Percentiles rank a stretch among this genome's conserved stretches.
Evolutionary conservation across 1,140 invertebrate species (phyloP).

Genomic region (Drosophila nannoptera): DNA sequence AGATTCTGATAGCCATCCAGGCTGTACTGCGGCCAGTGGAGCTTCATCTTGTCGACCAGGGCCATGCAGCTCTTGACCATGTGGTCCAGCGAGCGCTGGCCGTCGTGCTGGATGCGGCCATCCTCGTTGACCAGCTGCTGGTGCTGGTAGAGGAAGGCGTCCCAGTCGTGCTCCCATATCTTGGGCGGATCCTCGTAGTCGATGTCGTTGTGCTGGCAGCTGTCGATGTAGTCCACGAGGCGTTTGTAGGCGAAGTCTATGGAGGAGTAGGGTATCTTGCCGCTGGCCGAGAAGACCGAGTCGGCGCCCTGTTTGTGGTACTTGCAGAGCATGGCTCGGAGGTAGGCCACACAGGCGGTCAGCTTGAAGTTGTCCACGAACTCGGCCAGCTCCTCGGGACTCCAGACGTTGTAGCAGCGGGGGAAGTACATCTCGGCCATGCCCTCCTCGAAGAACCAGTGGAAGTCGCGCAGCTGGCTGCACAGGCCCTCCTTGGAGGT

Average conservation of each 20-base stretch:
- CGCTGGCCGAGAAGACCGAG: conserved; percentile 81
- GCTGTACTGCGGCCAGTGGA: conserved; percentile 89
- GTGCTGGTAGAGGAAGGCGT: conserved; percentile 89
- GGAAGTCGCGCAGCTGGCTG: conserved; percentile 89
- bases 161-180: conserved; percentile 91
- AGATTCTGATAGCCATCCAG: conserved; percentile 92
- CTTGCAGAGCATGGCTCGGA: conserved; percentile 86
- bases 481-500: conserved; percentile 95
- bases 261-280: conserved; percentile 85
- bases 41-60: conserved; percentile 79
- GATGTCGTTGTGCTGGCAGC: conserved; percentile 90
- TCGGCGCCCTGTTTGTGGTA: conserved; percentile 82
- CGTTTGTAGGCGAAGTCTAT: conserved; percentile 89
- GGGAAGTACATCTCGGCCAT: conserved; percentile 90
- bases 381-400: conserved; percentile 91
- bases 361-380: conserved; percentile 94
- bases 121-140: conserved; percentile 85
- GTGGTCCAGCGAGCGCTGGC: conserved; percentile 67
- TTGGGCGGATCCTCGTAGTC: conserved; percentile 85
- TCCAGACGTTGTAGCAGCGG: conserved; percentile 91
- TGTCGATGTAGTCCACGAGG: conserved; percentile 87
- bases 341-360: conserved; percentile 90
- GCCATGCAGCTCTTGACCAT: conserved; percentile 78
- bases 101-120: conserved; percentile 76
- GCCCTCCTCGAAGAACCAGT: conserved; percentile 92